phyloP scores from a whole-genome alignment of 2,113 vertebrate genomes.

The Nibea coibor region DNA sequence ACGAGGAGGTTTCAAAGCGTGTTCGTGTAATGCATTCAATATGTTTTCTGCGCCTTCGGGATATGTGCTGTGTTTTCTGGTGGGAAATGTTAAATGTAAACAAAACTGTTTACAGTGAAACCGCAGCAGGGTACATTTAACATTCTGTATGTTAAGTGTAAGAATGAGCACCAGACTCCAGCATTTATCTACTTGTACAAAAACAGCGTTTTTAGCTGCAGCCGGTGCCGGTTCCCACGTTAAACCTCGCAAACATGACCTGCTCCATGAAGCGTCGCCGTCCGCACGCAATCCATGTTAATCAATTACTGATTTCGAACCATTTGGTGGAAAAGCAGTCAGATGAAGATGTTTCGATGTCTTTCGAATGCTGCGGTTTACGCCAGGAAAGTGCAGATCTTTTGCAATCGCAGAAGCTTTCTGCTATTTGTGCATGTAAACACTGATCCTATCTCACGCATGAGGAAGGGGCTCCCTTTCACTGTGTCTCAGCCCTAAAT shows the following conservation, averaged over 20 bases:
- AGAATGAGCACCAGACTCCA: neutral
- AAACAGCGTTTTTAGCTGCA: neutral
- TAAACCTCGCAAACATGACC: neutral
- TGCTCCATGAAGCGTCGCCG: neutral
- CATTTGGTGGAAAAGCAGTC: neutral
- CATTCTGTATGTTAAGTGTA: neutral
- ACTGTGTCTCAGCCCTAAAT: slow-evolving; percentile 65
- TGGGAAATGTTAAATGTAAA: slow-evolving; percentile 17
- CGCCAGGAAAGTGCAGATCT: slow-evolving; percentile 22
- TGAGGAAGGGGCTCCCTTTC: slow-evolving; percentile 73
- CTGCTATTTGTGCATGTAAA: slow-evolving; percentile 72
- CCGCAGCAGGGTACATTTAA: neutral
- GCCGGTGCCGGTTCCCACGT: neutral
- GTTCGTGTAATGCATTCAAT: neutral
- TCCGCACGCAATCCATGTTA: neutral
- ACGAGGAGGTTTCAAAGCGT: neutral
- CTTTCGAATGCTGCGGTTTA: neutral
- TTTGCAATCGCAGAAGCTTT: slow-evolving; percentile 49
- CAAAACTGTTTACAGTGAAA: slow-evolving; percentile 10
- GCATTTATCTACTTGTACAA: neutral
- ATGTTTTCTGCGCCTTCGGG: neutral
- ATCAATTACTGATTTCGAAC: neutral
- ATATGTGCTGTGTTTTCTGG: neutral
- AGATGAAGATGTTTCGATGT: slow-evolving; percentile 1
- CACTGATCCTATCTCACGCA: slow-evolving; percentile 75